A percentile compares a stretch with the other conserved stretches of the same genome.
Evolutionary conservation across 2,113 vertebrate species (phyloP).

Genomic region (Larimichthys polyactis): DNA sequence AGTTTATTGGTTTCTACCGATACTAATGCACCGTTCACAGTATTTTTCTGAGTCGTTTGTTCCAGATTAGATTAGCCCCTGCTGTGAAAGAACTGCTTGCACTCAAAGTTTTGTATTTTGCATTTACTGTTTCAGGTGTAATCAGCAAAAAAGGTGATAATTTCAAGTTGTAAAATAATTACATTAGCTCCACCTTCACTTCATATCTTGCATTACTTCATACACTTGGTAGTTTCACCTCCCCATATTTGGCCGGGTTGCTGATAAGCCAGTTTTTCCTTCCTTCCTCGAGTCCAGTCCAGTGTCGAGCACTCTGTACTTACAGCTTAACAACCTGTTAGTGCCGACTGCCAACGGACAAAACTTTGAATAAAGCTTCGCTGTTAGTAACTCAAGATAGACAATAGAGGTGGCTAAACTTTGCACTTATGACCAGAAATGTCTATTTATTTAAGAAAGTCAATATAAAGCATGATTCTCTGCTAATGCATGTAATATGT

Average conservation of each 20-base stretch:
- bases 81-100: not conserved
- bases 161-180: slow-evolving; percentile 30
- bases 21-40: not conserved
- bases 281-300: slow-evolving; percentile 69
- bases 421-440: not conserved
- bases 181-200: slow-evolving; percentile 46
- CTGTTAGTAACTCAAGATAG: not conserved
- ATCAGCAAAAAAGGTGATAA: not conserved
- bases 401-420: not conserved
- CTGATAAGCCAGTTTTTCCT: slow-evolving; percentile 86
- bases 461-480: not conserved
- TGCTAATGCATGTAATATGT: too few relatives aligned
- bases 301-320: slow-evolving; percentile 66
- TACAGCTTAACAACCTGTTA: slow-evolving; percentile 77
- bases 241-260: slow-evolving; percentile 83
- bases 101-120: not conserved
- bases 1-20: slow-evolving; percentile 16
- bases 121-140: not conserved
- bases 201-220: slow-evolving; percentile 71
- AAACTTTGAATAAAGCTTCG: not conserved
- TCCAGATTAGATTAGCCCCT: not conserved
- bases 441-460: not conserved
- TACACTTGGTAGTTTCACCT: slow-evolving; percentile 79
- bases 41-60: not conserved
- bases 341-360: not conserved